Base-by-base conservation (phyloP, 2,797 vertebrate species). In the Ptychadena robeensis region DNA sequence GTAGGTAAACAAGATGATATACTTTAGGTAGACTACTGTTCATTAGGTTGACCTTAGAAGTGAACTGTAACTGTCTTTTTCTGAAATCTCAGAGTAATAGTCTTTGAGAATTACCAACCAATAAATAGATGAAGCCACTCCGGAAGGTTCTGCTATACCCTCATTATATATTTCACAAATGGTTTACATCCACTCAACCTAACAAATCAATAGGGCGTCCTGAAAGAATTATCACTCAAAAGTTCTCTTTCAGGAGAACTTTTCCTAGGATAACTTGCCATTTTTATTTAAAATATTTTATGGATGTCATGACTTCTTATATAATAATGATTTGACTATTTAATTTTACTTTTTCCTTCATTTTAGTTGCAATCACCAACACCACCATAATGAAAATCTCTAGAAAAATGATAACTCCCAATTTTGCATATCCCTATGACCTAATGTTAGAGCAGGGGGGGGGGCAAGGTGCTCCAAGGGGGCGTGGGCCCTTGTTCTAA, bases 151-250 rank as follows among this genome's bases (percentile, higher is more conserved):
- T 67, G 30, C 14, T 65, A 30, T 72, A 15, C 69, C 68, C 59
- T 61, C 40, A 73, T 73, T 71, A 73, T 34, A 66, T 83, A 67
- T 79, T 83, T 79, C 28, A 83, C 18, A 73, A 73, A 59, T 73
- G 63, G 48, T 73, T 40, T 34, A 73, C 53, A 68, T 69, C 76
- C 61, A 37, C 57, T 76, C 65, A 82, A 82, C 37, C 35, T 65
- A 27, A 82, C 69, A 73, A 79, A 83, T 83, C 82, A 83, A 83
- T 83, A 83, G 63, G 76, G 70, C 70, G 70, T 83, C 82, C 81
- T 71, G 25, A 71, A 31, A 68, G n/a, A n/a, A n/a, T n/a, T n/a
- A n/a, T n/a, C n/a, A n/a, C n/a, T 14, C 27, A 73, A 79, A 67
- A 72, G 57, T 28, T 48, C 53, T 83, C 15, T 28, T 37, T 28